phyloP scores from a whole-genome alignment of 2,888 invertebrate genomes.

The Papilio gigon region DNA sequence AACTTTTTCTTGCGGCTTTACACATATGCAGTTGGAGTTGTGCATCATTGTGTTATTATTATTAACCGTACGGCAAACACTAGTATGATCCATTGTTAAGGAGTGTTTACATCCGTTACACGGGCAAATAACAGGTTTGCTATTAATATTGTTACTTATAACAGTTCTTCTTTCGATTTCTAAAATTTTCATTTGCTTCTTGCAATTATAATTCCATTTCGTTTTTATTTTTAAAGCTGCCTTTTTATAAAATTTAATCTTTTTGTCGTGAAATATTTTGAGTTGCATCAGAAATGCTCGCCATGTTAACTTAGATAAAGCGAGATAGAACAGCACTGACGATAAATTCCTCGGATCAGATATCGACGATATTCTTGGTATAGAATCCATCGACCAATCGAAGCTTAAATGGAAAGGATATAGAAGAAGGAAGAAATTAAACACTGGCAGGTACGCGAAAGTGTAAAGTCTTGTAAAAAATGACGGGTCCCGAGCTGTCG shows the following conservation, averaged over 20 bases:
- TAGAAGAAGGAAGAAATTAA: conserved; percentile 93
- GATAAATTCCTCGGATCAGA: conserved; percentile 91
- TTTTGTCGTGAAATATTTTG: conserved; percentile 68
- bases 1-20: conserved; percentile 59
- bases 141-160: conserved; percentile 62
- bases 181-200: conserved; percentile 69
- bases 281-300: conserved; percentile 68
- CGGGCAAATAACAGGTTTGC: conserved; percentile 73
- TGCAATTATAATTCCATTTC: conserved; percentile 74
- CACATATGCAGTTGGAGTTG: conserved; percentile 76
- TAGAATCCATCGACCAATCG: conserved; percentile 99
- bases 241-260: conserved; percentile 71
- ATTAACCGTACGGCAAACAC: conserved; percentile 86
- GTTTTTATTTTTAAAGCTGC: conserved; percentile 72
- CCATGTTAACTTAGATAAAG: conserved; percentile 73
- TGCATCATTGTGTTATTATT: conserved; percentile 86
- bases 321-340: conserved; percentile 88
- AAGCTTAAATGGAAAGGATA: conserved; percentile 95
- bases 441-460: conserved; percentile 94
- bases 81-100: conserved; percentile 86
- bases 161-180: conserved; percentile 73
- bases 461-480: conserved; percentile 92
- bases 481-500: conserved; percentile 93
- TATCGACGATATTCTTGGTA: conserved; percentile 91
- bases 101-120: conserved; percentile 87